A percentile compares a stretch with the other conserved stretches of the same genome.
Conservation (phyloP, 1,140 invertebrate genomes). For the Platyura marginata region DNA sequence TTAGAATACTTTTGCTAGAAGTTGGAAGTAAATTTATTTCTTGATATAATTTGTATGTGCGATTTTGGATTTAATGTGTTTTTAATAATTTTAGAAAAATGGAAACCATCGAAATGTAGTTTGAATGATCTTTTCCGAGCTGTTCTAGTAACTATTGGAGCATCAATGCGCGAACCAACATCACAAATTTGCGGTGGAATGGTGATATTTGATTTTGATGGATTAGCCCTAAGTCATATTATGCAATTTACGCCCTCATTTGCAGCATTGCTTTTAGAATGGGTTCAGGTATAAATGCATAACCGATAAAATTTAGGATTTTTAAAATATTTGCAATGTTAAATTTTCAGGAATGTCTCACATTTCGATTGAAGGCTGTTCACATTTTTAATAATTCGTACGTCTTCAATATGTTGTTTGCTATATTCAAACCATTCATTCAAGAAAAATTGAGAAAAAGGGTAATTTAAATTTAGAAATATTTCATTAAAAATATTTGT, state of each 20-base stretch:
- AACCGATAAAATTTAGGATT: slow-evolving; percentile 2
- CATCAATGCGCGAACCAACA: slow-evolving; percentile 37
- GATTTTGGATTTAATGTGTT: neutral
- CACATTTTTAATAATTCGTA: slow-evolving; percentile 65
- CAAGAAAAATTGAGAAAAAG: slow-evolving; percentile 38
- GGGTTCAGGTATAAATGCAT: slow-evolving; percentile 37
- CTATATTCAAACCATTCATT: slow-evolving; percentile 61
- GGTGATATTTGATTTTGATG: slow-evolving; percentile 49
- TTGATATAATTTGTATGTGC: slow-evolving; percentile 2
- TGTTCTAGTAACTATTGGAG: slow-evolving; percentile 34
- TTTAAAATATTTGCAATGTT: slow-evolving; percentile 9
- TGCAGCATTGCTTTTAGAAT: slow-evolving; percentile 40
- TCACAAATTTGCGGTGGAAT: slow-evolving; percentile 41
- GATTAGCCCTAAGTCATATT: slow-evolving; percentile 41
- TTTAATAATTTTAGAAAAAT: slow-evolving; percentile 33
- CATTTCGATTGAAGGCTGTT: slow-evolving; percentile 44
- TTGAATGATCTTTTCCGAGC: slow-evolving; percentile 36
- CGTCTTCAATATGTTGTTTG: slow-evolving; percentile 55
- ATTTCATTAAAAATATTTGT: neutral
- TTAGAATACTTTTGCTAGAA: slow-evolving; percentile 33
- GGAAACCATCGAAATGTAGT: slow-evolving; percentile 39
- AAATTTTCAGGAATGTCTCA: slow-evolving; percentile 36
- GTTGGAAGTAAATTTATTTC: slow-evolving; percentile 29
- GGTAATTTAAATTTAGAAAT: slow-evolving; percentile 18
- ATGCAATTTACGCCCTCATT: slow-evolving; percentile 50